These are phyloP conservation scores for Julus scandinavius DNA, from an alignment of 2,888 invertebrate genomes.

Conservation along the genomic window DNA sequence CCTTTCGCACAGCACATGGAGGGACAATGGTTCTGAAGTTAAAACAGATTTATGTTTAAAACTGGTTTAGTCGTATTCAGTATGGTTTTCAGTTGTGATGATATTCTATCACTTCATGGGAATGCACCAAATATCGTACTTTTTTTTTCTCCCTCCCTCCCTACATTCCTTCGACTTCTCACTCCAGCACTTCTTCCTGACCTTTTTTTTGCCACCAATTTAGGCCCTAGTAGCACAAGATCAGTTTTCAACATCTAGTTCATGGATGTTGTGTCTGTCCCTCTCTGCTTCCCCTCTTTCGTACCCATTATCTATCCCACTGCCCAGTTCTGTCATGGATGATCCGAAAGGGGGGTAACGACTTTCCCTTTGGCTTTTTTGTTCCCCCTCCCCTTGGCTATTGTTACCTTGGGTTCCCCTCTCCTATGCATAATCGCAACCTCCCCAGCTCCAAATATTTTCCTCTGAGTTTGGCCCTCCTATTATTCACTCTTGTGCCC, in stretches of 20 bases:
- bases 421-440: background rate
- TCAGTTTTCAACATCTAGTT: slow-evolving; percentile 21
- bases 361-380: slow-evolving; percentile 33
- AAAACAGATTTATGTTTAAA: background rate
- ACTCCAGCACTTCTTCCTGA: slow-evolving; percentile 5
- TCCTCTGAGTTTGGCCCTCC: background rate
- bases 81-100: background rate
- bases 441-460: slow-evolving; percentile 20
- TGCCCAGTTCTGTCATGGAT: slow-evolving; percentile 13
- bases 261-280: slow-evolving; percentile 16
- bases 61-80: background rate
- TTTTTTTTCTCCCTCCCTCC: background rate
- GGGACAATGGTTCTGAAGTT: too few species aligned
- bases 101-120: background rate
- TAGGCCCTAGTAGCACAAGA: background rate
- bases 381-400: background rate
- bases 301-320: background rate
- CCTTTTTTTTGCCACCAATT: background rate
- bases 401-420: slow-evolving; percentile 33
- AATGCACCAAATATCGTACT: background rate
- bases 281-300: background rate
- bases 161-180: slow-evolving; percentile 10
- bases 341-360: background rate
- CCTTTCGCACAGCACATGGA: too few species aligned
- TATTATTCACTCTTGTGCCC: slow-evolving; percentile 9